A percentile compares a stretch with the other conserved stretches of the same genome.
Evolutionary conservation across 1,140 invertebrate genomes (phyloP).

Genomic region (Tribolium castaneum): DNA sequence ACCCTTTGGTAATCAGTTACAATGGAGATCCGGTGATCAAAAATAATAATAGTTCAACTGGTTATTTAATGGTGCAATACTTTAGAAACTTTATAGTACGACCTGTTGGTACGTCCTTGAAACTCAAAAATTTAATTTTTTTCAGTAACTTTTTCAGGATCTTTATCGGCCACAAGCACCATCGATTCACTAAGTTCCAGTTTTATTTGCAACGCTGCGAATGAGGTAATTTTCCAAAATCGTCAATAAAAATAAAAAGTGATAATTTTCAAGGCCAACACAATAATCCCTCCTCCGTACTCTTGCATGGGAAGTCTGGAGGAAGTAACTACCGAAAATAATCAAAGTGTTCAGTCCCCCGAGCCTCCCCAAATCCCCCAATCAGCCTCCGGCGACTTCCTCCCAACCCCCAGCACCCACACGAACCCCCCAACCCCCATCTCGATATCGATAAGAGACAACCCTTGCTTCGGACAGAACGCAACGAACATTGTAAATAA

Average conservation of each 20-base stretch:
- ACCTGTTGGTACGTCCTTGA: constrained; percentile 67
- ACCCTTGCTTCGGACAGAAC: constrained; percentile 51
- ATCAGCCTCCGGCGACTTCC: constrained; percentile 47
- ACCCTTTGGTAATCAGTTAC: constrained; percentile 84
- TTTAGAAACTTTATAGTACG: constrained; percentile 80
- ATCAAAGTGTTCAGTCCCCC: background rate
- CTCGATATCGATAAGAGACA: constrained; percentile 50
- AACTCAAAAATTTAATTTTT: no score
- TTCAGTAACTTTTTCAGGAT: constrained; percentile 65
- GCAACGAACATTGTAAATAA: constrained; percentile 44
- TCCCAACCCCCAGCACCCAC: constrained; percentile 32
- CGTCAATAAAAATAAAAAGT: no score
- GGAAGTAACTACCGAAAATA: constrained; percentile 64
- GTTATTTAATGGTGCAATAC: constrained; percentile 84
- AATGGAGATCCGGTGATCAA: constrained; percentile 69
- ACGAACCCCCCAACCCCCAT: constrained; percentile 4
- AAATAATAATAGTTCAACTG: constrained; percentile 75
- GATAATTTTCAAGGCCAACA: constrained; percentile 71
- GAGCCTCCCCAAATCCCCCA: constrained; percentile 37
- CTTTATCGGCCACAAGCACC: constrained; percentile 83
- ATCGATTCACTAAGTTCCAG: constrained; percentile 85
- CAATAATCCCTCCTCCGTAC: constrained; percentile 82
- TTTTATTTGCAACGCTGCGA: constrained; percentile 82
- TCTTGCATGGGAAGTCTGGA: constrained; percentile 81
- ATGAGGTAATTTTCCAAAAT: constrained; percentile 70